phyloP scores from a whole-genome alignment of 2,113 vertebrate genomes.

The Cephalopholis sonnerati region DNA sequence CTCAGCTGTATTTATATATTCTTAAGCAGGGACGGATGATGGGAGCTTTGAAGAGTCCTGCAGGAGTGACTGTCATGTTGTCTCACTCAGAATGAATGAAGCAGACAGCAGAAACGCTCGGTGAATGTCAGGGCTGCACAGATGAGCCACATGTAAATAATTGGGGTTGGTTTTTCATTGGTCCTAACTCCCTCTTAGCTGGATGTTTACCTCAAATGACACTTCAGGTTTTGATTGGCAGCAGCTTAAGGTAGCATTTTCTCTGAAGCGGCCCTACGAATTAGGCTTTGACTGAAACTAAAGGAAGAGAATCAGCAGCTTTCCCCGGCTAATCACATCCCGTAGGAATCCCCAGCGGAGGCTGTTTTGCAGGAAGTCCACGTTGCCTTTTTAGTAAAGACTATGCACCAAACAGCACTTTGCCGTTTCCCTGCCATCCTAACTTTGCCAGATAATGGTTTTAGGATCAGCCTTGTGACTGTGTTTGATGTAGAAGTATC shows the following conservation, averaged over 20 bases:
- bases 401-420: conserved; percentile 32
- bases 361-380: conserved; percentile 34
- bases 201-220: conserved; percentile 45
- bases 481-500: conserved; percentile 82
- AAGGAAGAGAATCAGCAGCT: conserved; percentile 40
- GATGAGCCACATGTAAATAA: conserved; percentile 43
- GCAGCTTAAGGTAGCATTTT: conserved; percentile 54
- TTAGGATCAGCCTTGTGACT: conserved; percentile 68
- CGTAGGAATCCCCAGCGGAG: conserved; percentile 21
- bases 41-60: conserved; percentile 37
- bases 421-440: conserved; percentile 39
- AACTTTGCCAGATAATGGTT: conserved; percentile 78
- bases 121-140: neutral
- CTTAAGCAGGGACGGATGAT: neutral
- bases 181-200: conserved; percentile 15
- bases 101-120: conserved; percentile 19
- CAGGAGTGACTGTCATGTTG: conserved; percentile 25
- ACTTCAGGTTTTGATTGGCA: conserved; percentile 48
- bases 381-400: conserved; percentile 38
- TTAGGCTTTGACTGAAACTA: conserved; percentile 47
- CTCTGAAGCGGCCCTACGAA: conserved; percentile 28
- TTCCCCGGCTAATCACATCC: conserved; percentile 34
- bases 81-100: conserved; percentile 21
- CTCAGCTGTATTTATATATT: conserved; percentile 12
- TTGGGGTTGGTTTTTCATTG: conserved; percentile 17